Conservation (phyloP, 2,888 invertebrate genomes). For the Paralinhomoeus sp. region DNA sequence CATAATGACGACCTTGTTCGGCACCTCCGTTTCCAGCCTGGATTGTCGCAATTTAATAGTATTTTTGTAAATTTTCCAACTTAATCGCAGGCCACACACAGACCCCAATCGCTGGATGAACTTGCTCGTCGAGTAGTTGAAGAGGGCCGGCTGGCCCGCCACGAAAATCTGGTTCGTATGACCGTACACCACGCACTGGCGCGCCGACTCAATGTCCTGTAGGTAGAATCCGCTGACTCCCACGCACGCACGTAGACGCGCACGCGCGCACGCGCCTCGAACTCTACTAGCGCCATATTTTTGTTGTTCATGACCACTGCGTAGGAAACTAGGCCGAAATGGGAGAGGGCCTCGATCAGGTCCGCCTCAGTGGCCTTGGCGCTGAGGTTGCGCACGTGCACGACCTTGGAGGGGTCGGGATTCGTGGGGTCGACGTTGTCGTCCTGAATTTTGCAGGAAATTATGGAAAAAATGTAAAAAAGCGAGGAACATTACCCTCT, state of each 20-base stretch:
- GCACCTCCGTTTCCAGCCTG: constrained; percentile 39
- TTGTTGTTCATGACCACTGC: constrained; percentile 17
- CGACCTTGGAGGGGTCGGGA: constrained; percentile 30
- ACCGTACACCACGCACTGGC: constrained; percentile 16
- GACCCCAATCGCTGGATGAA: constrained; percentile 23
- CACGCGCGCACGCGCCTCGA: too few species aligned
- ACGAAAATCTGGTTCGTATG: constrained; percentile 25
- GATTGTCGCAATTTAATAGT: constrained; percentile 8
- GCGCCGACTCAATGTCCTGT: constrained; percentile 13
- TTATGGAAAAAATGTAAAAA: too few species aligned
- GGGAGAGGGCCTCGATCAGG: constrained; percentile 29
- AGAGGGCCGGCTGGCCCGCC: constrained; percentile 27
- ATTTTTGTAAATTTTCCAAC: constrained; percentile 1
- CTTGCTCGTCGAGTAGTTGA: constrained; percentile 31
- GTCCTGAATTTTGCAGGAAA: too few species aligned
- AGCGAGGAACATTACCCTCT: too few species aligned
- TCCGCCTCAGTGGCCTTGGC: constrained; percentile 30
- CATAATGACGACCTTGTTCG: constrained; percentile 85
- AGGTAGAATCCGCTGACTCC: too few species aligned
- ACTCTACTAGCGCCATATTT: too few species aligned
- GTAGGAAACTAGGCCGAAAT: constrained; percentile 29
- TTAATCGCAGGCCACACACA: not conserved
- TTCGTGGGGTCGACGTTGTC: constrained; percentile 28
- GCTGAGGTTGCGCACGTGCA: constrained; percentile 30
- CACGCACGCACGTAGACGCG: too few species aligned